phyloP scores from a whole-genome alignment of 1,140 invertebrate species.

The Caerostris darwini region DNA sequence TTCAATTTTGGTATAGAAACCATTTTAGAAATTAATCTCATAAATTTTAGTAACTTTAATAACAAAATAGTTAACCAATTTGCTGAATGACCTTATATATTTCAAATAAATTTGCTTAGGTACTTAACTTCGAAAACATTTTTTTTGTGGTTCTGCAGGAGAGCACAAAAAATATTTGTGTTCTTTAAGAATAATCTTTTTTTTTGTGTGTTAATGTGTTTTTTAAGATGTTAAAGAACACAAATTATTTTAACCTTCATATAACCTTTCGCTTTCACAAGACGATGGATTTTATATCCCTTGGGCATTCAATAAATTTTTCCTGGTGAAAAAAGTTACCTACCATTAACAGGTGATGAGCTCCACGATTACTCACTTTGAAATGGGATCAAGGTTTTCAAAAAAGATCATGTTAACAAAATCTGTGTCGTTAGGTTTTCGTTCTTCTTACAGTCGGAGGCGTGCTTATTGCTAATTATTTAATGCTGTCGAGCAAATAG shows the following conservation, averaged over 20 bases:
- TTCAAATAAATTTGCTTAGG: too few species aligned
- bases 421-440: neutral
- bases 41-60: too few species aligned
- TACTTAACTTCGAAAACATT: too few species aligned
- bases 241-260: constrained; percentile 24
- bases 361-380: neutral
- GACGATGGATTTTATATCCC: neutral
- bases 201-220: too few species aligned
- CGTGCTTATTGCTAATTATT: neutral
- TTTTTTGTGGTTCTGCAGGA: too few species aligned
- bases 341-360: constrained; percentile 18
- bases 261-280: neutral
- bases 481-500: neutral
- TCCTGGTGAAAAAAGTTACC: neutral
- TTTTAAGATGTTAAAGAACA: neutral
- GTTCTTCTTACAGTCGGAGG: neutral
- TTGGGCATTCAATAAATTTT: neutral
- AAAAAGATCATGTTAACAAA: neutral
- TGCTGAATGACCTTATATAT: too few species aligned
- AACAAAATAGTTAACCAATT: too few species aligned
- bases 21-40: too few species aligned
- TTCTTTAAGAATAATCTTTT: too few species aligned
- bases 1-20: too few species aligned
- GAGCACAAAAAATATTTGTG: too few species aligned
- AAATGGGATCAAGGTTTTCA: constrained; percentile 13